A percentile compares a stretch with the other conserved stretches of the same genome.
Conservation (phyloP, 2,797 vertebrate species). For the Delichon dasypus region DNA sequence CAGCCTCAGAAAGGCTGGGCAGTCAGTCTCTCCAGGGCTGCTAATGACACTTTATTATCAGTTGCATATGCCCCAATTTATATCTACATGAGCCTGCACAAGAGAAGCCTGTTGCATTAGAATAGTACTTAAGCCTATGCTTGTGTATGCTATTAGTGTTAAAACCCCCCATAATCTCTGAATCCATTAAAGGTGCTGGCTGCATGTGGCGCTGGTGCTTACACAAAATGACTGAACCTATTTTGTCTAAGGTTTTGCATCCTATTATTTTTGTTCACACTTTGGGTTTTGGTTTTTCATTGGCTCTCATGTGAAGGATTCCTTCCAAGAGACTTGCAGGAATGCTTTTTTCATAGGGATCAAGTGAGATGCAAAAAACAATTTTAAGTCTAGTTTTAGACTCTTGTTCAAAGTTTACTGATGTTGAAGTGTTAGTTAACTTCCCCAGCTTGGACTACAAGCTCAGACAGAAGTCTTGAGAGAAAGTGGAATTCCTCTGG, state of each 20-base stretch:
- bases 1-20: not conserved
- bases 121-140: not conserved
- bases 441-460: not conserved
- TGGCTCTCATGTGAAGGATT: not conserved
- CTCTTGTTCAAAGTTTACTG: not conserved
- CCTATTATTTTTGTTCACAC: not conserved
- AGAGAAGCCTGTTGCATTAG: not conserved
- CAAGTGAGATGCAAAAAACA: not conserved
- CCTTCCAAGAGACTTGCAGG: not conserved
- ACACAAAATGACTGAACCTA: not conserved
- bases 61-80: not conserved
- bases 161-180: not conserved
- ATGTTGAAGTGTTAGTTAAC: not conserved
- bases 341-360: not conserved
- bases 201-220: not conserved
- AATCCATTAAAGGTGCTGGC: not conserved
- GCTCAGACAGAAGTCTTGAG: not conserved
- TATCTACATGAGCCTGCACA: not conserved
- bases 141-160: not conserved
- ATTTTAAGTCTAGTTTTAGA: not conserved
- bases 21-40: not conserved
- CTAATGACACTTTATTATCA: not conserved
- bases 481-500: not conserved
- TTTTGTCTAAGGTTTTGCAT: not conserved
- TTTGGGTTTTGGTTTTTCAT: not conserved